Percentiles rank a stretch among this genome's conserved stretches.
These are phyloP conservation scores for Lithobius niger DNA, from an alignment of 1,140 invertebrate species.

Conservation along the genomic window DNA sequence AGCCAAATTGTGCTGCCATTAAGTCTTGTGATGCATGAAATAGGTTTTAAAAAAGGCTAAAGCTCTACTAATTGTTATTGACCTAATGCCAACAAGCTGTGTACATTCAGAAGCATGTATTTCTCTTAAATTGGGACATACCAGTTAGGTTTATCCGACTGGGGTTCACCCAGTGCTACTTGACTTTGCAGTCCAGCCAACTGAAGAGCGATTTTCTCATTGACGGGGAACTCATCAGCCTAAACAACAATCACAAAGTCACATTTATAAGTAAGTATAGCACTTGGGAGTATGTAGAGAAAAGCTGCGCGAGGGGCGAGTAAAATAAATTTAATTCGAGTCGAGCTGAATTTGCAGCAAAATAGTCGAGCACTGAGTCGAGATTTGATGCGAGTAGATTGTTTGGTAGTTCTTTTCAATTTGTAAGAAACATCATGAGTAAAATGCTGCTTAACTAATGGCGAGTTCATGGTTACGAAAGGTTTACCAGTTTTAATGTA, in stretches of 20 bases:
- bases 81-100: background rate
- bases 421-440: too few relatives aligned
- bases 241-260: constrained; percentile 31
- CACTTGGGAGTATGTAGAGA: too few relatives aligned
- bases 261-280: too few relatives aligned
- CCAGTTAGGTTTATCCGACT: constrained; percentile 40
- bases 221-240: constrained; percentile 88
- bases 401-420: too few relatives aligned
- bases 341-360: too few relatives aligned
- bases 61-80: background rate
- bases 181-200: constrained; percentile 86
- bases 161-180: constrained; percentile 75
- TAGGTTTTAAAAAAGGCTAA: background rate
- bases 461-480: too few relatives aligned
- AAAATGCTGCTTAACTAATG: too few relatives aligned
- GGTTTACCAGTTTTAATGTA: too few relatives aligned
- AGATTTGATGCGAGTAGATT: too few relatives aligned
- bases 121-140: constrained; percentile 5
- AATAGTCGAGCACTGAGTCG: too few relatives aligned
- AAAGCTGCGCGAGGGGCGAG: too few relatives aligned
- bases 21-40: background rate
- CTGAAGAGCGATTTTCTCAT: constrained; percentile 85
- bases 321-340: too few relatives aligned
- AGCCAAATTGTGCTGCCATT: background rate
- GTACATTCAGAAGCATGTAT: background rate